Conservation (phyloP, 2,113 vertebrate species). For the Sapajus apella region DNA sequence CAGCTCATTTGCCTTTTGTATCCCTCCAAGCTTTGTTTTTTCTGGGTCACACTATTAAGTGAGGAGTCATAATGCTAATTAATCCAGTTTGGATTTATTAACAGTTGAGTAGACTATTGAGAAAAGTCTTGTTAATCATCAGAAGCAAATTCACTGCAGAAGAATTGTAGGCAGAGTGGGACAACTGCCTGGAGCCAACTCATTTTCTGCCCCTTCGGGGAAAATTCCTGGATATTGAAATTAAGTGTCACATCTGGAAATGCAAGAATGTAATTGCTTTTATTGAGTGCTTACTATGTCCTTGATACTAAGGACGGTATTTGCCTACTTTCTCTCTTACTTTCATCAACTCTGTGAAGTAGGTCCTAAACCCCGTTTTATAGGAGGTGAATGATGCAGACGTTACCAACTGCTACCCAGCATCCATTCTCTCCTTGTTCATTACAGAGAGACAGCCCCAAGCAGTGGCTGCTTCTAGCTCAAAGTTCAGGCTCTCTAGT, state of each 20-base stretch:
- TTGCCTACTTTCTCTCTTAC: neutral
- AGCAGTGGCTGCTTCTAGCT: neutral
- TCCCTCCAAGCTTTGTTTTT: conserved; percentile 38
- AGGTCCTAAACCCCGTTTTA: neutral
- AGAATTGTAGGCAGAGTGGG: neutral
- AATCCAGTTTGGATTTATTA: conserved; percentile 24
- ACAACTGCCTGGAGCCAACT: neutral
- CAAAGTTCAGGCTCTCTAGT: neutral
- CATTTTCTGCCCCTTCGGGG: conserved; percentile 2
- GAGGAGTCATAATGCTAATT: conserved; percentile 37
- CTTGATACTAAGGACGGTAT: neutral
- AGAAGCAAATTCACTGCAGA: conserved; percentile 51
- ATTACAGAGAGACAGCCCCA: neutral
- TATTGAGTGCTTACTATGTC: neutral
- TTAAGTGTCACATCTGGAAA: conserved; percentile 7
- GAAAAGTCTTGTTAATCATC: conserved; percentile 25
- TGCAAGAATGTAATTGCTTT: neutral
- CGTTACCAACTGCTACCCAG: neutral
- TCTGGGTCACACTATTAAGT: conserved; percentile 30
- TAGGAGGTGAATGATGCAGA: neutral
- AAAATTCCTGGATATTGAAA: conserved; percentile 22
- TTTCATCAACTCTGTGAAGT: neutral
- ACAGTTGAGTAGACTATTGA: conserved; percentile 48
- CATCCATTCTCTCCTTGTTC: neutral
- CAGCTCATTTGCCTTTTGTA: conserved; percentile 25